Evolutionary conservation across 2,888 invertebrate genomes (phyloP).

Genomic region (Chrysolina haemoptera): DNA sequence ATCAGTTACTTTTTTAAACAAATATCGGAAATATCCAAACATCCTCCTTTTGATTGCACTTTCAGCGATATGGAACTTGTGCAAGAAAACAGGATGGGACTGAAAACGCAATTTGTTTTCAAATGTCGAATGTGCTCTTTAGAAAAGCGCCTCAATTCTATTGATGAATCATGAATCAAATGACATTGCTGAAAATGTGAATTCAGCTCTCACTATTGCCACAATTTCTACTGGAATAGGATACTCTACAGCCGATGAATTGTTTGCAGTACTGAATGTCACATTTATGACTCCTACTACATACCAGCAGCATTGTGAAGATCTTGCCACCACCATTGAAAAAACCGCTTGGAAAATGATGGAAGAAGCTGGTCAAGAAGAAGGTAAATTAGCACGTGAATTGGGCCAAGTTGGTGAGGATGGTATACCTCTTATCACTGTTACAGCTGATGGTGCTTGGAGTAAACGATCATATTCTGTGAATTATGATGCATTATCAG

Average conservation of each 20-base stretch:
- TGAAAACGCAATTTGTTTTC: no score
- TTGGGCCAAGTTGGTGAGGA: conserved; percentile 49
- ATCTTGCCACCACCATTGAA: not conserved
- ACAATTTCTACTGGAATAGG: not conserved
- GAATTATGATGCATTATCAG: conserved; percentile 59
- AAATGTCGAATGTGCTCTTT: no score
- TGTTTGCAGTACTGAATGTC: no score
- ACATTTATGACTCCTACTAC: no score
- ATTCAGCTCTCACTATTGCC: not conserved
- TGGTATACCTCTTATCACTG: conserved; percentile 75
- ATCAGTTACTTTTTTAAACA: no score
- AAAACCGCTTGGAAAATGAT: conserved; percentile 6
- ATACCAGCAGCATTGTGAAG: no score
- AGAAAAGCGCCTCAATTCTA: not conserved
- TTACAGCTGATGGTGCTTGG: no score
- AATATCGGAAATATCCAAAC: no score
- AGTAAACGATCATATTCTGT: conserved; percentile 51
- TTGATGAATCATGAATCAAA: not conserved
- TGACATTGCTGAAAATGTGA: not conserved
- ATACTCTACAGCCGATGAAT: no score
- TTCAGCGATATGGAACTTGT: no score
- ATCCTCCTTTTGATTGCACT: no score
- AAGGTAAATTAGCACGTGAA: conserved; percentile 48
- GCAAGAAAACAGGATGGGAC: no score
- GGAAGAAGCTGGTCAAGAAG: conserved; percentile 41